Conservation (phyloP, 2,113 vertebrate species). For the Urocolius indicus region DNA sequence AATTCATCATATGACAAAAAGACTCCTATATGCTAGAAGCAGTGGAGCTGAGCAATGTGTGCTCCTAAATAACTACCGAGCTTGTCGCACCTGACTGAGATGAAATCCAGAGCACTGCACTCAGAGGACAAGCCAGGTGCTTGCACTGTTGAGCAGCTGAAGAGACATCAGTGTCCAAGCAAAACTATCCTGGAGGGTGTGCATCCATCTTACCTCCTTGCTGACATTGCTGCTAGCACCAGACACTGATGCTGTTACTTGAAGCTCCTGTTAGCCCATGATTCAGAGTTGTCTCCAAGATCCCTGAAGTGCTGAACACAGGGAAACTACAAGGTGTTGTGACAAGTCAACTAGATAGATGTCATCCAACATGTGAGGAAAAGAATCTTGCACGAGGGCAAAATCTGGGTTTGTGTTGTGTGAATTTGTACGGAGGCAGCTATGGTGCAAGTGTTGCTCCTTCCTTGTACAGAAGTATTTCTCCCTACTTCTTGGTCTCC, state of each 20-base stretch:
- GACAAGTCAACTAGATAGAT: neutral
- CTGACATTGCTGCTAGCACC: neutral
- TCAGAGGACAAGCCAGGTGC: neutral
- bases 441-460: neutral
- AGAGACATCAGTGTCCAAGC: neutral
- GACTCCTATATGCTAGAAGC: neutral
- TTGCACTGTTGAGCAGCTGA: neutral
- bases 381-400: neutral
- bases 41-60: neutral
- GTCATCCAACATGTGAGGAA: neutral
- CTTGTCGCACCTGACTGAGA: rapidly evolving
- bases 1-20: neutral
- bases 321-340: neutral
- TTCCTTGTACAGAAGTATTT: neutral
- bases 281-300: neutral
- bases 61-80: neutral
- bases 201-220: neutral
- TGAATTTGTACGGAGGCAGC: neutral
- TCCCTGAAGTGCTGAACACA: neutral
- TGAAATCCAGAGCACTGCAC: neutral
- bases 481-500: neutral
- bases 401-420: neutral
- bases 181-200: neutral
- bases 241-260: neutral
- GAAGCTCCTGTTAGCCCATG: neutral